Percentiles rank a stretch among this genome's conserved stretches.
Conservation (phyloP, 2,888 invertebrate species). For the Limulus polyphemus region DNA sequence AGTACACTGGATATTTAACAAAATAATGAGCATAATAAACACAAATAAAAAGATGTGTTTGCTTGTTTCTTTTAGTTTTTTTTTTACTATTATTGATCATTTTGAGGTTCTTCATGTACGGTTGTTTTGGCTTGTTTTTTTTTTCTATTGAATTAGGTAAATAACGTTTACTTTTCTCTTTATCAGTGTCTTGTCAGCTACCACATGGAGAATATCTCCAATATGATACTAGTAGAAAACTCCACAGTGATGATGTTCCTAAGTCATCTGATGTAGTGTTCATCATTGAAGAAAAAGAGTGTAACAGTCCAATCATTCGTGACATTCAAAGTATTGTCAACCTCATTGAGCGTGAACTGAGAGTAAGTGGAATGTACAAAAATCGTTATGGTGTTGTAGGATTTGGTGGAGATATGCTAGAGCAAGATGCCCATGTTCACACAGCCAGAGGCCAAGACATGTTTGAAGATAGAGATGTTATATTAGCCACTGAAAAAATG, state of each 20-base stretch:
- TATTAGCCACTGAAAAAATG: constrained; percentile 53
- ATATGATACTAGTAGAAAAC: no score
- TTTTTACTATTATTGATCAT: no score
- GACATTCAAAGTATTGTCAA: constrained; percentile 31
- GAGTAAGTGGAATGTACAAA: constrained; percentile 28
- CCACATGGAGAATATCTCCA: no score
- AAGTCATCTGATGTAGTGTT: constrained; percentile 71
- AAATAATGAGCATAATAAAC: no score
- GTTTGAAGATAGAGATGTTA: constrained; percentile 28
- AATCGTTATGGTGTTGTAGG: constrained; percentile 33
- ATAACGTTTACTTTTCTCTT: no score
- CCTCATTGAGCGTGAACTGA: constrained; percentile 30
- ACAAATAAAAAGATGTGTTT: no score
- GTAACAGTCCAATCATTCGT: constrained; percentile 54
- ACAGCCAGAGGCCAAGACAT: constrained; percentile 27
- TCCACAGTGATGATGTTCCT: constrained; percentile 40
- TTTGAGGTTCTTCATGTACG: no score
- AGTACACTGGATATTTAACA: no score
- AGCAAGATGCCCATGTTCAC: constrained; percentile 27
- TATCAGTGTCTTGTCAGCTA: no score
- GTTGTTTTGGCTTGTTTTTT: no score
- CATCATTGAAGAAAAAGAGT: constrained; percentile 70
- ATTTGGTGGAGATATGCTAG: constrained; percentile 30
- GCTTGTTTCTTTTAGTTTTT: no score
- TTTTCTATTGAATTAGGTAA: no score